Base-by-base conservation (phyloP, 2,113 vertebrate genomes). In the Oncorhynchus kisutch region DNA sequence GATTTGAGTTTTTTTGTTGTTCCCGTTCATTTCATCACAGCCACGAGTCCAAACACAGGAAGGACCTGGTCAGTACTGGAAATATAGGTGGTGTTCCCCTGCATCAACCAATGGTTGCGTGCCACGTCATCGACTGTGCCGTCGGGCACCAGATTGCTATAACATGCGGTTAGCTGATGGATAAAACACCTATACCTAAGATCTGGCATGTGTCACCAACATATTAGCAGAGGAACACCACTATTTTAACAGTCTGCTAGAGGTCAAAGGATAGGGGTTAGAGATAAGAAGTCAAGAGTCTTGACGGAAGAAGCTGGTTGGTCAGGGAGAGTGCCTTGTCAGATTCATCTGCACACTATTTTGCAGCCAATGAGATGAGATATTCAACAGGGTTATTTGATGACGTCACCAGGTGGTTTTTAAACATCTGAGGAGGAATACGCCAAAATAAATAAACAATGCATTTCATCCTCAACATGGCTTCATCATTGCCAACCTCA, bases 401-500 rank as follows among this genome's bases (percentile, higher is more conserved):
- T 85, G 57, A 64, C 62, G 66, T 88, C 88, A 83, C 81, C 70
- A 80, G 81, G 82, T 81, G 75, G 78, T 78, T 71, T 90, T 90
- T 89, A 90, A 78, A 82, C 70, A 70, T 83, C 81, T 87, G 84
- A 62, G 64, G 78, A 90, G 84, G 84, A 86, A 68, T 71, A 74
- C 70, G 75, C 34, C 83, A 85, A 76, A 89, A 89, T 91, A 88
- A 91, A 91, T 57, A 60, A 82, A 84, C 72, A 83, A 80, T 87
- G 85, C 83, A 86, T 86, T 85, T 79, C 59, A 85, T n/a, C 62
- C 72, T 74, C 73, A 2, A 3, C n/a, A n/a, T 62, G 34, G 34
- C 8, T 8, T 39, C 8, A 0, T 39, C 34, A 39, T 39, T 39
- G 34, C 8, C 34, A 39, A 39, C 7, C 34, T 39, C 34, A 39